Conservation (phyloP, 2,888 invertebrate genomes). For the Lepidochitona cinerea region DNA sequence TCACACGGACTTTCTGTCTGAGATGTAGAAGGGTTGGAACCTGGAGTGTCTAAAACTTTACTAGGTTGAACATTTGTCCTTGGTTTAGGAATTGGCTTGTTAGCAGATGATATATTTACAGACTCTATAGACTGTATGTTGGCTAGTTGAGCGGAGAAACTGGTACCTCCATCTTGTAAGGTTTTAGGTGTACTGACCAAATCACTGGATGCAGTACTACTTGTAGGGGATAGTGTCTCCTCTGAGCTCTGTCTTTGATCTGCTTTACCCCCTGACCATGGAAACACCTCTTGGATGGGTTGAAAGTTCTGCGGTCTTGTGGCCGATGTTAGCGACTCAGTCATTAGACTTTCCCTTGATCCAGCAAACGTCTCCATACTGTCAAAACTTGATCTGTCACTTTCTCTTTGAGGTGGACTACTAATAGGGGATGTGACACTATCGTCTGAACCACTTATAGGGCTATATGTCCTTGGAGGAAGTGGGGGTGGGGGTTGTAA, state of each 20-base stretch:
- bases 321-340: conserved; percentile 5
- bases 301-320: background rate
- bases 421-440: conserved; percentile 13
- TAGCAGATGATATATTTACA: conserved; percentile 24
- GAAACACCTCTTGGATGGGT: conserved; percentile 27
- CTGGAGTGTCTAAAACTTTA: background rate
- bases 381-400: conserved; percentile 55
- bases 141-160: conserved; percentile 37
- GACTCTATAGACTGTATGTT: conserved; percentile 39
- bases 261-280: conserved; percentile 20
- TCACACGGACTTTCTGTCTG: background rate
- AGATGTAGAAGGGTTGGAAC: background rate
- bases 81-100: conserved; percentile 8
- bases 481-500: conserved; percentile 51
- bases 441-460: conserved; percentile 43
- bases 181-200: background rate
- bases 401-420: conserved; percentile 32
- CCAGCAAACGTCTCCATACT: conserved; percentile 61
- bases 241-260: background rate
- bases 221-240: background rate
- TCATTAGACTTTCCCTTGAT: conserved; percentile 45
- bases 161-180: conserved; percentile 8
- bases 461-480: conserved; percentile 62
- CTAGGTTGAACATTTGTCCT: background rate
- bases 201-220: conserved; percentile 2